A percentile compares a stretch with the other conserved stretches of the same genome.
phyloP scores from a whole-genome alignment of 2,888 invertebrate genomes.

The Leptinotarsa tumamoca region DNA sequence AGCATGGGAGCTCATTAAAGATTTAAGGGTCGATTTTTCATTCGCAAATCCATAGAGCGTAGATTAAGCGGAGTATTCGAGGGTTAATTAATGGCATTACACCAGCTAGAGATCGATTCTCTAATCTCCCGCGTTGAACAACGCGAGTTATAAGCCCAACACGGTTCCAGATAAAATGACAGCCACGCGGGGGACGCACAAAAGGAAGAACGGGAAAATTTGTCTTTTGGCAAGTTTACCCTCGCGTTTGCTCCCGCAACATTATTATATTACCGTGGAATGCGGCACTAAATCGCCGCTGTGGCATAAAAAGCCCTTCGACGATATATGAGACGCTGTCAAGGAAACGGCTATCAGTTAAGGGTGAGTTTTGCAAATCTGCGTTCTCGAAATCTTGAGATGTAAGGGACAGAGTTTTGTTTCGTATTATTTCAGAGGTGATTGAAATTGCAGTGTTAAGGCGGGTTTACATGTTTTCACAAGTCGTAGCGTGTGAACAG shows the following conservation, averaged over 20 bases:
- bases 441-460: no score
- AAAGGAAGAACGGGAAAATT: constrained; percentile 31
- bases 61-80: constrained; percentile 25
- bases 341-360: not conserved
- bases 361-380: not conserved
- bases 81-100: constrained; percentile 28
- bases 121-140: constrained; percentile 25
- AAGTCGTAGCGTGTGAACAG: no score
- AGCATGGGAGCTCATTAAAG: not conserved
- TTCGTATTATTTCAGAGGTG: no score
- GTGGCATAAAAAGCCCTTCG: constrained; percentile 43
- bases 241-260: constrained; percentile 41
- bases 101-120: constrained; percentile 24
- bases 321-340: constrained; percentile 18
- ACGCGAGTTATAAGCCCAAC: constrained; percentile 9
- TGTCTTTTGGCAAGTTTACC: constrained; percentile 38
- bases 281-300: constrained; percentile 48
- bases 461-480: no score
- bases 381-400: not conserved
- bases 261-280: constrained; percentile 49
- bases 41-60: constrained; percentile 20
- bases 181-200: not conserved
- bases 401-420: not conserved
- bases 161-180: not conserved
- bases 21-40: constrained; percentile 32